These are phyloP conservation scores for Nephrotoma guestfalica DNA, from an alignment of 2,888 invertebrate genomes.

Conservation along the genomic window DNA sequence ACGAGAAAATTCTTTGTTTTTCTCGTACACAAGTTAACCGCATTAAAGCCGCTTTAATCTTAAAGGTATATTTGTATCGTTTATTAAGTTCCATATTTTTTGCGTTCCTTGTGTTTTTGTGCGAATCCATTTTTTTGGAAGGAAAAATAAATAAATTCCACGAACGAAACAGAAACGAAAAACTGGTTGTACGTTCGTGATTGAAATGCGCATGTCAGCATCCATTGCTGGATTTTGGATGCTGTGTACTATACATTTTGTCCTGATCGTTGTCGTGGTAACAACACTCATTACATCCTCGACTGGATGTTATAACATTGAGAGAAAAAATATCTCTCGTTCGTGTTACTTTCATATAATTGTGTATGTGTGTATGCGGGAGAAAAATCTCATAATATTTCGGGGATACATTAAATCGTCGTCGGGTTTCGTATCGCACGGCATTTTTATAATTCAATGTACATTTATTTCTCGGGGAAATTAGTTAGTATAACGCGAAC, in stretches of 20 bases:
- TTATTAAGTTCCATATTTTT: neutral
- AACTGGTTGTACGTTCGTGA: neutral
- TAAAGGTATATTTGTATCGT: neutral
- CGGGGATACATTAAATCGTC: neutral
- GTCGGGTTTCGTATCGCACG: neutral
- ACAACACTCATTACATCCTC: neutral
- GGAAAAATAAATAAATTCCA: neutral
- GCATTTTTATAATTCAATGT: neutral
- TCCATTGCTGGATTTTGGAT: constrained; percentile 3
- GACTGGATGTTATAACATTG: neutral
- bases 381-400: neutral
- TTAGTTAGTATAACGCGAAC: constrained; percentile 33
- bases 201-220: constrained; percentile 1
- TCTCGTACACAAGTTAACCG: neutral
- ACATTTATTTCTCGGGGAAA: neutral
- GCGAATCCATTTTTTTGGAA: neutral
- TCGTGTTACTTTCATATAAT: neutral
- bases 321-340: neutral
- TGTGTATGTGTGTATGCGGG: neutral
- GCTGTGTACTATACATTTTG: constrained; percentile 1
- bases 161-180: neutral
- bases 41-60: neutral
- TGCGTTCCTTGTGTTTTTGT: neutral
- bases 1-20: neutral
- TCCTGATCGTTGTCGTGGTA: constrained; percentile 3